These are phyloP conservation scores for Eurytoma californica DNA, from an alignment of 2,888 invertebrate genomes.

Conservation along the genomic window DNA sequence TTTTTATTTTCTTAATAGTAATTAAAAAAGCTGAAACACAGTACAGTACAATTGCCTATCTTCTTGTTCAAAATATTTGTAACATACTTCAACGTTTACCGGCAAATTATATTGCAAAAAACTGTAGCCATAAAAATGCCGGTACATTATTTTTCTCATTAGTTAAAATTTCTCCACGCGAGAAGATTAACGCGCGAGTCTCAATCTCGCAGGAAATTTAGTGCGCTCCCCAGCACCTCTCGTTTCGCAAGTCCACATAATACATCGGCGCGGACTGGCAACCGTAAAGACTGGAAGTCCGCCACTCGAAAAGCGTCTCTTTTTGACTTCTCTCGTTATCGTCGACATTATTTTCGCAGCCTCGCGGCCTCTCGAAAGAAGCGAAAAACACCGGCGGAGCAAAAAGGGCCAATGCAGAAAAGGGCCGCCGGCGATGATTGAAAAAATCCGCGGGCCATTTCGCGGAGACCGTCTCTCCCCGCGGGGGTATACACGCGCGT, in stretches of 20 bases:
- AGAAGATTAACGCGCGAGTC: not conserved
- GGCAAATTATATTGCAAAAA: too few relatives aligned
- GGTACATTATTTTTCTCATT: too few relatives aligned
- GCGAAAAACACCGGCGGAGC: not conserved
- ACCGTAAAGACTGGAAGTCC: conserved; percentile 10
- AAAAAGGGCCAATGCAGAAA: conserved; percentile 21
- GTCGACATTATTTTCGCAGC: conserved; percentile 44
- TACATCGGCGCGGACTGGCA: conserved; percentile 1
- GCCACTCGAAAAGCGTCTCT: conserved; percentile 31
- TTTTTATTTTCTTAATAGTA: too few relatives aligned
- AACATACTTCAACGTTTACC: too few relatives aligned
- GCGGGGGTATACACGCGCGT: not conserved
- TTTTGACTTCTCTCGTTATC: conserved; percentile 49
- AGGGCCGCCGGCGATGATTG: conserved; percentile 60
- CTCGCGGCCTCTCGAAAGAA: not conserved
- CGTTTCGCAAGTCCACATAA: not conserved
- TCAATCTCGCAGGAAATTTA: conserved; percentile 30
- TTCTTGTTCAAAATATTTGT: too few relatives aligned
- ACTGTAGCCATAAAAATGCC: too few relatives aligned
- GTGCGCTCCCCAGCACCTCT: not conserved
- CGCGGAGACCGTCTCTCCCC: conserved; percentile 19
- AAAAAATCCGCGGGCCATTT: conserved; percentile 65
- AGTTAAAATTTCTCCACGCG: not conserved
- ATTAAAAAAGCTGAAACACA: too few relatives aligned
- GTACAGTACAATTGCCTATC: too few relatives aligned